Evolutionary conservation across 2,797 vertebrate genomes (phyloP).

Genomic region (Notolabrus celidotus): DNA sequence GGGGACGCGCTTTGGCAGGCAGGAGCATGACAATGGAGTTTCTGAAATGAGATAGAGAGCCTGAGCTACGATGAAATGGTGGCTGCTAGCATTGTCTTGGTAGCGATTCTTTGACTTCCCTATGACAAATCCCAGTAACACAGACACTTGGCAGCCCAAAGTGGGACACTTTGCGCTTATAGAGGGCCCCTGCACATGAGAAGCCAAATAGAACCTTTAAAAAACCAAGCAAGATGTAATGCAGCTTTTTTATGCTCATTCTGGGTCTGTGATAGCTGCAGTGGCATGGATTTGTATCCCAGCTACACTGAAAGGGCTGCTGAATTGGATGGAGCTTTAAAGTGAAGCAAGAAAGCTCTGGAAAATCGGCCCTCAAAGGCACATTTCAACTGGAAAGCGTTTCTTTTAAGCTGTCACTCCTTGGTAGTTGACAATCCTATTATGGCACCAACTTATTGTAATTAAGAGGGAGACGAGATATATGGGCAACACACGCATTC

Average conservation of each 20-base stretch:
- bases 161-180: constrained; percentile 69
- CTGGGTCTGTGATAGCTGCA: constrained; percentile 85
- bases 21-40: constrained; percentile 73
- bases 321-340: constrained; percentile 89
- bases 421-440: constrained; percentile 88
- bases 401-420: constrained; percentile 87
- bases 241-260: constrained; percentile 87
- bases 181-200: constrained; percentile 70
- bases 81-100: constrained; percentile 78
- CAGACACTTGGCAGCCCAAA: constrained; percentile 82
- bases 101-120: constrained; percentile 80
- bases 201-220: constrained; percentile 79
- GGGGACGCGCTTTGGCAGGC: constrained; percentile 64
- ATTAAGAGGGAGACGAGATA: constrained; percentile 85
- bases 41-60: constrained; percentile 79
- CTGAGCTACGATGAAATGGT: constrained; percentile 66
- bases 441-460: constrained; percentile 86
- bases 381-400: constrained; percentile 88
- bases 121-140: constrained; percentile 84
- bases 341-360: constrained; percentile 88
- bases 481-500: constrained; percentile 74
- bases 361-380: constrained; percentile 89
- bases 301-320: constrained; percentile 86
- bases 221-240: constrained; percentile 85
- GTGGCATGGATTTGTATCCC: constrained; percentile 88